phyloP scores from a whole-genome alignment of 2,888 invertebrate species.

The Spatulosminthurus flaviceps region DNA sequence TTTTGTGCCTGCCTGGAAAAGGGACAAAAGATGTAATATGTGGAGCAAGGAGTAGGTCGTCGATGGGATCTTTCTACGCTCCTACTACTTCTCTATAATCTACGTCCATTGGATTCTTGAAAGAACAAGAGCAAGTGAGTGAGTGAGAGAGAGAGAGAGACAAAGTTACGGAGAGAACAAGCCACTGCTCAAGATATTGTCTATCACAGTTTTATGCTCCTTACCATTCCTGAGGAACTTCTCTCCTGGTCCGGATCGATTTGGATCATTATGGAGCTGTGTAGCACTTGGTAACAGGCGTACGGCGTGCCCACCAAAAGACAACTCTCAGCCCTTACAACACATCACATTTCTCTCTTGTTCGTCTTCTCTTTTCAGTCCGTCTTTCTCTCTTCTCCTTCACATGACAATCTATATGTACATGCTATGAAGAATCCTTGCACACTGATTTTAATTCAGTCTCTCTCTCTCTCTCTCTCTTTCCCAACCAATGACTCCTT shows the following conservation, averaged over 20 bases:
- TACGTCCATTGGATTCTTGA: slow-evolving; percentile 4
- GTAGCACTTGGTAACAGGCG: slow-evolving; percentile 48
- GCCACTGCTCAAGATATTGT: slow-evolving; percentile 49
- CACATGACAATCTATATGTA: slow-evolving; percentile 33
- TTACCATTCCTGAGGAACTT: slow-evolving; percentile 52
- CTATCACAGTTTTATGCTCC: slow-evolving; percentile 55
- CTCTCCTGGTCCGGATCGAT: slow-evolving; percentile 49
- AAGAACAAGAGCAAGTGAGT: neutral
- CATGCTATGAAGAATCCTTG: slow-evolving; percentile 35
- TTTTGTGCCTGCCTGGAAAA: slow-evolving; percentile 40
- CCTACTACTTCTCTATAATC: slow-evolving; percentile 6
- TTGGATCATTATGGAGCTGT: slow-evolving; percentile 55
- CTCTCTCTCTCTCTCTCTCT: too few species aligned
- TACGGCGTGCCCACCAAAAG: slow-evolving; percentile 22
- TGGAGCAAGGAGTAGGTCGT: slow-evolving; percentile 29
- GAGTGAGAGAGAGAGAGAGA: slow-evolving; percentile 32
- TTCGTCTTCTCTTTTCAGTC: neutral
- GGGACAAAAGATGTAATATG: slow-evolving; percentile 49
- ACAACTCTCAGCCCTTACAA: slow-evolving; percentile 33
- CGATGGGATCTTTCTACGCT: slow-evolving; percentile 21
- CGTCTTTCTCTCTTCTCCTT: slow-evolving; percentile 36
- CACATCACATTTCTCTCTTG: slow-evolving; percentile 1
- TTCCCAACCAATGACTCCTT: slow-evolving; percentile 34
- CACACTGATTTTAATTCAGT: slow-evolving; percentile 51
- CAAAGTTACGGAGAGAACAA: slow-evolving; percentile 31